Conservation (phyloP, 2,888 invertebrate genomes). For the Sinelater perroti region DNA sequence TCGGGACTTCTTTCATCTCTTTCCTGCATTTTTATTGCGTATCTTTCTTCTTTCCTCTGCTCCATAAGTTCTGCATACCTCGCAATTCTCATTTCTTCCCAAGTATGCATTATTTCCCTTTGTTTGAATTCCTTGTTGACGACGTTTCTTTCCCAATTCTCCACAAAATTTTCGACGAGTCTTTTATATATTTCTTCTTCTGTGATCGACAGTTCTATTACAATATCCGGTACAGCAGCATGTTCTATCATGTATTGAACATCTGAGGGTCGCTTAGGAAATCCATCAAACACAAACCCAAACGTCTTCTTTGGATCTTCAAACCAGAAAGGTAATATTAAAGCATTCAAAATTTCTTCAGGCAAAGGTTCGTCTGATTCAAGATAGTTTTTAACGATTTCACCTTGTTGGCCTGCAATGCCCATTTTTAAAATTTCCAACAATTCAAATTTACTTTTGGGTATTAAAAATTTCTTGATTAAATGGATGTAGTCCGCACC, state of each 20-base stretch:
- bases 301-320: slow-evolving; percentile 61
- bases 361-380: slow-evolving; percentile 62
- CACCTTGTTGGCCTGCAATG: slow-evolving; percentile 21
- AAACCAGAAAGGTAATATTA: slow-evolving; percentile 61
- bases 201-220: slow-evolving; percentile 63
- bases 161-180: slow-evolving; percentile 43
- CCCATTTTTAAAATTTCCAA: slow-evolving; percentile 23
- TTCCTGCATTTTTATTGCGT: slow-evolving; percentile 44
- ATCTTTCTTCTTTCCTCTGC: slow-evolving; percentile 50
- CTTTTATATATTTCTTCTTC: slow-evolving; percentile 45
- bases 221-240: slow-evolving; percentile 67
- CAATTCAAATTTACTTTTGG: slow-evolving; percentile 37
- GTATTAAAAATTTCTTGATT: slow-evolving; percentile 42
- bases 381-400: slow-evolving; percentile 60
- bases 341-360: slow-evolving; percentile 59
- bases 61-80: slow-evolving; percentile 51
- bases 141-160: slow-evolving; percentile 57
- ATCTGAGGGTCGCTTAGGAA: slow-evolving; percentile 67
- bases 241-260: slow-evolving; percentile 63
- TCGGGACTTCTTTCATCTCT: slow-evolving; percentile 18
- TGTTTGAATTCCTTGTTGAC: slow-evolving; percentile 52
- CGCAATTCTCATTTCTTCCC: slow-evolving; percentile 47
- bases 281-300: slow-evolving; percentile 70
- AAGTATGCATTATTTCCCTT: slow-evolving; percentile 42
- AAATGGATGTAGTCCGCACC: slow-evolving; percentile 62